Base-by-base conservation (phyloP, 2,888 invertebrate genomes). In the Euphydryas editha region DNA sequence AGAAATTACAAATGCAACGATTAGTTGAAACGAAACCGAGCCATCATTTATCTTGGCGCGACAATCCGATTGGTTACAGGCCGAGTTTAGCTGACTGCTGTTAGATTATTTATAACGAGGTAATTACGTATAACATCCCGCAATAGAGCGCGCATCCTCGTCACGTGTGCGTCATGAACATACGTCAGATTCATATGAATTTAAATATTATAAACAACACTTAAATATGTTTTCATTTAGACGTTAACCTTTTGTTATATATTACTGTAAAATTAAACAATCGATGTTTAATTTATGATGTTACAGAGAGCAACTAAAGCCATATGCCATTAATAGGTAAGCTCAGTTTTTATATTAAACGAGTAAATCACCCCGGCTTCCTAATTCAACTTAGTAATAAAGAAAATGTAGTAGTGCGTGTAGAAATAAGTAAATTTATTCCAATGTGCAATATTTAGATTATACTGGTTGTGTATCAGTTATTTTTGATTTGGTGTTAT, bases 1-100 rank as follows among this genome's bases (percentile, higher is more conserved):
- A 85, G 87, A 86, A 85, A 88, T 88, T 81, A 85, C 81, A 81
- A 86, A 84, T 79, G 81, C 76, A 80, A 81, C 79, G 82, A 88
- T 87, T 87, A 85, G 82, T 86, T 82, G 77, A 78, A 84, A 79
- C 75, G 80, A 84, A 86, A 84, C 81, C 83, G 76, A 76, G 75
- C 80, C 78, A 79, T 82, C 82, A 85, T 89, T 87, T 84, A 83
- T 88, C 85, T 81, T 78, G 71, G 73, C 74, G 76, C 75, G 79
- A 85, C 83, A 83, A 83, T 82, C 78, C 78, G 77, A 84, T 85
- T 82, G 80, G 84, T 78, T 76, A 78, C 81, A 73, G 71, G 65
- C 73, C 71, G 66, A 67, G 67, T 78, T 76, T 73, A 76, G 70
- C 57, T 72, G 64, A 57, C 73, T 76, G 69, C 62, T 72, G 63